Conservation (phyloP, 1,140 invertebrate genomes). For the Pogonognathellus flavescens region DNA sequence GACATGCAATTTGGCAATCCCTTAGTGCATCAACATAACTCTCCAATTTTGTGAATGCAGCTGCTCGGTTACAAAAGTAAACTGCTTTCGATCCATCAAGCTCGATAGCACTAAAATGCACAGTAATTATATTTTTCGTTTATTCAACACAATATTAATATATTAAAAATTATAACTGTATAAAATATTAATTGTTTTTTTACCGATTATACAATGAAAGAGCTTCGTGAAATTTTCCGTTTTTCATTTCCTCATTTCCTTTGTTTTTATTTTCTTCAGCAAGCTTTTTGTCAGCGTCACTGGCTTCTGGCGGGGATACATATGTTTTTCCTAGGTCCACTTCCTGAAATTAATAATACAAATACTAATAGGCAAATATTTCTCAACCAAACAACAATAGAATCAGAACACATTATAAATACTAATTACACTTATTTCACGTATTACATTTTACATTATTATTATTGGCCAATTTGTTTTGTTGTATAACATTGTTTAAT, state of each 20-base stretch:
- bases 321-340: slow-evolving; percentile 37
- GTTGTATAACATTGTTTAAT: too few relatives aligned
- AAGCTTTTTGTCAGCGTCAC: slow-evolving; percentile 74
- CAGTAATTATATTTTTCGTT: slow-evolving; percentile 18
- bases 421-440: too few relatives aligned
- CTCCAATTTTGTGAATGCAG: slow-evolving; percentile 88
- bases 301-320: slow-evolving; percentile 67
- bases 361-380: too few relatives aligned
- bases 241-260: slow-evolving; percentile 90
- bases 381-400: too few relatives aligned
- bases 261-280: slow-evolving; percentile 85
- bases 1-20: slow-evolving; percentile 89
- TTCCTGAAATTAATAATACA: neutral
- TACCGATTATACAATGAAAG: slow-evolving; percentile 84
- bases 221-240: slow-evolving; percentile 83
- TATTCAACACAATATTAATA: too few relatives aligned
- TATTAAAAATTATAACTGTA: neutral
- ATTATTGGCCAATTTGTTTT: too few relatives aligned
- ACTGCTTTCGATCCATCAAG: slow-evolving; percentile 89
- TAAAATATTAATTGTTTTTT: slow-evolving; percentile 43
- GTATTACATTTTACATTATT: too few relatives aligned
- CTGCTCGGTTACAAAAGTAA: slow-evolving; percentile 95
- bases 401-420: too few relatives aligned
- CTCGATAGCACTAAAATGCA: slow-evolving; percentile 79
- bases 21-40: slow-evolving; percentile 85